These are phyloP conservation scores for Brenthis hecate DNA, from an alignment of 2,888 invertebrate genomes.

Conservation along the genomic window DNA sequence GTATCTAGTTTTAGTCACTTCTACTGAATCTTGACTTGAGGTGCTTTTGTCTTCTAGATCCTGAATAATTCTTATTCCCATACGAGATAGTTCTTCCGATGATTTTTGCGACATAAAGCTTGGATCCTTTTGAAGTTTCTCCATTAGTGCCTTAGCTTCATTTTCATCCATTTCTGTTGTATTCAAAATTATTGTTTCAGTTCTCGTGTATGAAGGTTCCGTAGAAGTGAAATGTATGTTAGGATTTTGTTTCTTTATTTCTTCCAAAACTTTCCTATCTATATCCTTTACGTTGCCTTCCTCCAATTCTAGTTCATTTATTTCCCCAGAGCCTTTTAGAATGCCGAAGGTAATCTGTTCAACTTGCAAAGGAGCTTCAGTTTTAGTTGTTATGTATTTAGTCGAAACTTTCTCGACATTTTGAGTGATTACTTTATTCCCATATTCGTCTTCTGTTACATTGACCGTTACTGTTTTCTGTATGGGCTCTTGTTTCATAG, in stretches of 20 bases:
- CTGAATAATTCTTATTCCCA: constrained; percentile 71
- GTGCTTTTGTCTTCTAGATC: constrained; percentile 71
- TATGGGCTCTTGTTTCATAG: constrained; percentile 76
- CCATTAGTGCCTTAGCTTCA: constrained; percentile 73
- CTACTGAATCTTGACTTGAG: constrained; percentile 56
- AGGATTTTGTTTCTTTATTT: constrained; percentile 75
- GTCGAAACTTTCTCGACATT: constrained; percentile 74
- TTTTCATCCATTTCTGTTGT: constrained; percentile 74
- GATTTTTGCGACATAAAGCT: constrained; percentile 74
- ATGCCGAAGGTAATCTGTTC: constrained; percentile 77
- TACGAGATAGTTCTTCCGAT: constrained; percentile 68
- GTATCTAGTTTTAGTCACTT: constrained; percentile 72
- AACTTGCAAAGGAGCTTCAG: constrained; percentile 73
- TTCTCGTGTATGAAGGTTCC: constrained; percentile 74
- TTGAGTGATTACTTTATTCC: constrained; percentile 77
- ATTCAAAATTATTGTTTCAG: constrained; percentile 80
- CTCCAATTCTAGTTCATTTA: constrained; percentile 67
- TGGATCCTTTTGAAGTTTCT: constrained; percentile 74
- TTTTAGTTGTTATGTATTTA: constrained; percentile 66
- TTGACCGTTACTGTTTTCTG: constrained; percentile 79
- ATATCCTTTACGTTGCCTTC: constrained; percentile 73
- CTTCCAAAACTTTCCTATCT: constrained; percentile 68
- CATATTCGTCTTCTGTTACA: constrained; percentile 75
- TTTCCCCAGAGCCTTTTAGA: constrained; percentile 64
- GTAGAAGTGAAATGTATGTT: constrained; percentile 74